phyloP scores from a whole-genome alignment of 1,140 invertebrate genomes.

The Rhynchophorus ferrugineus region DNA sequence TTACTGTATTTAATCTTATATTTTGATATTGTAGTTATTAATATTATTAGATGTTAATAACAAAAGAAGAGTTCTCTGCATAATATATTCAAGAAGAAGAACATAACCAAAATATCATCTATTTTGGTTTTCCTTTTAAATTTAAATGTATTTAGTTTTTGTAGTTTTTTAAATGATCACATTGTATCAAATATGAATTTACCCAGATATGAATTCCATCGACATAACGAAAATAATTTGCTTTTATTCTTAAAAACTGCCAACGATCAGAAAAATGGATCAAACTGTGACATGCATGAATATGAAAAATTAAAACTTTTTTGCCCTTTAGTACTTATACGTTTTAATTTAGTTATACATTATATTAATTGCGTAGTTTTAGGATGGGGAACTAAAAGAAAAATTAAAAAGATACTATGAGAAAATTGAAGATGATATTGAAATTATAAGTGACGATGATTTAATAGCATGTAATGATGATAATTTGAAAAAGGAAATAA shows the following conservation, averaged over 20 bases:
- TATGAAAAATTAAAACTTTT: conserved; percentile 11
- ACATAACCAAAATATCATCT: no score
- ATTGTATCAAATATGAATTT: conserved; percentile 7
- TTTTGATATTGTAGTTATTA: no score
- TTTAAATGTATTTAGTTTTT: background rate
- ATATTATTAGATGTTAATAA: no score
- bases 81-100: no score
- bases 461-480: background rate
- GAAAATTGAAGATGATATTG: background rate
- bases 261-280: conserved; percentile 6
- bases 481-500: background rate
- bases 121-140: no score
- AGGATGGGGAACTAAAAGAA: conserved; percentile 1
- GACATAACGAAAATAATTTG: conserved; percentile 12
- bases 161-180: background rate
- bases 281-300: conserved; percentile 11
- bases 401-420: conserved; percentile 1
- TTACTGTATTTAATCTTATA: no score
- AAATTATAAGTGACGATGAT: background rate
- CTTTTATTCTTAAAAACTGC: conserved; percentile 15
- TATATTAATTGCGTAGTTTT: conserved; percentile 2
- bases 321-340: conserved; percentile 14
- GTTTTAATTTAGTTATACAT: conserved; percentile 1
- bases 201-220: conserved; percentile 12
- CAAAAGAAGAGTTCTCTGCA: no score